phyloP scores from a whole-genome alignment of 2,888 invertebrate species.

The Ferrisia virgata region DNA sequence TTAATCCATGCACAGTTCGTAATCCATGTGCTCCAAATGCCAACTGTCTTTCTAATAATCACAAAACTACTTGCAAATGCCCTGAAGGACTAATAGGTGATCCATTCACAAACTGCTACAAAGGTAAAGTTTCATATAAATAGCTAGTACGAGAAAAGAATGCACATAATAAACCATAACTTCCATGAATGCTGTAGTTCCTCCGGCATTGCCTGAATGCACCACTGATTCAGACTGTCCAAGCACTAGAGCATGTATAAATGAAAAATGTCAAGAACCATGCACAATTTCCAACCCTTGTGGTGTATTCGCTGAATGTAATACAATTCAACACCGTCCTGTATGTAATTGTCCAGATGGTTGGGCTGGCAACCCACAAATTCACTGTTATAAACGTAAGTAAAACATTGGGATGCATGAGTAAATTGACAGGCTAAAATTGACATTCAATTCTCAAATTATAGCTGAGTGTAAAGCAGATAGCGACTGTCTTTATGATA shows the following conservation, averaged over 20 bases:
- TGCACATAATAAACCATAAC: no score
- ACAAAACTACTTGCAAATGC: conserved; percentile 75
- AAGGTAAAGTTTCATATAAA: conserved; percentile 53
- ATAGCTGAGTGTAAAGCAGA: conserved; percentile 73
- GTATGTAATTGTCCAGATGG: conserved; percentile 79
- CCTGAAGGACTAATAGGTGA: conserved; percentile 71
- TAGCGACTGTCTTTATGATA: conserved; percentile 79
- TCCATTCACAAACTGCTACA: conserved; percentile 74
- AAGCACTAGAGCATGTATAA: conserved; percentile 73
- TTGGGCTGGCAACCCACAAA: conserved; percentile 83
- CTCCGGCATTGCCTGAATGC: conserved; percentile 63
- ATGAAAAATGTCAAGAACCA: conserved; percentile 75
- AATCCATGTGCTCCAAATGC: conserved; percentile 76
- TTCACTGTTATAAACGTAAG: conserved; percentile 82
- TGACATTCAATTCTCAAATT: not conserved
- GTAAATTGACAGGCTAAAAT: not conserved
- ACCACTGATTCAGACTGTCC: conserved; percentile 72
- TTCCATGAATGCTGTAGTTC: conserved; percentile 47
- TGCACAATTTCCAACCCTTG: conserved; percentile 75
- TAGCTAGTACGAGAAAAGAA: no score
- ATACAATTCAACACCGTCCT: conserved; percentile 73
- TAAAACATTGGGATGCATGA: conserved; percentile 47
- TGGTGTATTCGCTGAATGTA: conserved; percentile 75
- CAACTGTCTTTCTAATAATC: conserved; percentile 71
- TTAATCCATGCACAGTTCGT: conserved; percentile 69